These are phyloP conservation scores for Tridacna crocea DNA, from an alignment of 2,888 invertebrate genomes.

Conservation along the genomic window DNA sequence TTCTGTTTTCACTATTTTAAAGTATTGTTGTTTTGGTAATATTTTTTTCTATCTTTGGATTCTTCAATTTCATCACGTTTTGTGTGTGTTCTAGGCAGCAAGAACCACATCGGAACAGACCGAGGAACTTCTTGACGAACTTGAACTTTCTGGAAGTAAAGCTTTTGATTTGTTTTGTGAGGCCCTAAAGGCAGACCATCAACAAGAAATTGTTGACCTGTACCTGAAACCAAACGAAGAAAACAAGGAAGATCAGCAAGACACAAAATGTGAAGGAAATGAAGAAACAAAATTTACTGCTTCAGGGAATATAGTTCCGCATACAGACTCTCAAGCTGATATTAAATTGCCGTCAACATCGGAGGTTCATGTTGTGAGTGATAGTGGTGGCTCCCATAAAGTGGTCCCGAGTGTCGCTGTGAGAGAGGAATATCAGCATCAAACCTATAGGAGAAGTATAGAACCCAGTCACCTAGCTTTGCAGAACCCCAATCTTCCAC, in stretches of 20 bases:
- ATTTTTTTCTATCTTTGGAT: no score
- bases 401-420: conserved; percentile 30
- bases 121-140: conserved; percentile 73
- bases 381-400: conserved; percentile 1
- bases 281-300: background rate
- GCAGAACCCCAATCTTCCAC: conserved; percentile 12
- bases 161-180: conserved; percentile 77
- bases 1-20: no score
- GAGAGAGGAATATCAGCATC: conserved; percentile 52
- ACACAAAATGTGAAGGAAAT: background rate
- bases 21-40: no score
- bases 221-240: conserved; percentile 57
- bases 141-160: conserved; percentile 69
- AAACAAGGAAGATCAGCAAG: conserved; percentile 19
- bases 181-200: conserved; percentile 72
- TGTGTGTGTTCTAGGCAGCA: conserved; percentile 57
- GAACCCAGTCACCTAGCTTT: conserved; percentile 33
- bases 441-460: conserved; percentile 50
- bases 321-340: background rate
- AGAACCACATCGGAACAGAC: conserved; percentile 71
- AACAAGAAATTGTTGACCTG: conserved; percentile 71
- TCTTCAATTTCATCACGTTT: no score
- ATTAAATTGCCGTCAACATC: background rate
- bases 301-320: background rate
- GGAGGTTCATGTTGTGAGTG: conserved; percentile 2